Percentiles rank a stretch among this genome's conserved stretches.
phyloP scores from a whole-genome alignment of 2,113 vertebrate genomes.

The Pholis gunnellus region DNA sequence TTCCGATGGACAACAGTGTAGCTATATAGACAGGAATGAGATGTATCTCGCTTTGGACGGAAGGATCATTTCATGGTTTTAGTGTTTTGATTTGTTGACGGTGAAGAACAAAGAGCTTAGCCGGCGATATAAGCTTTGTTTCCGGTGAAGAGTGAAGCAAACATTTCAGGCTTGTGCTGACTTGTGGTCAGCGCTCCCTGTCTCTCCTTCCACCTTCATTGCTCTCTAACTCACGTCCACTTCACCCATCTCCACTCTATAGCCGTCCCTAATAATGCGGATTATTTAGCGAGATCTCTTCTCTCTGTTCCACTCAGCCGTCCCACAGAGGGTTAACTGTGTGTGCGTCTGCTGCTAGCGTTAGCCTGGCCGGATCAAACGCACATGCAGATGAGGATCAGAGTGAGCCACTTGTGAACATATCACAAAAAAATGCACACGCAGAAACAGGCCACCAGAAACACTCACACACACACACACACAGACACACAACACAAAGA shows the following conservation, averaged over 20 bases:
- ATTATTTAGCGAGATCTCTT: constrained; percentile 48
- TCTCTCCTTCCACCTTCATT: not conserved
- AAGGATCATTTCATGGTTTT: not conserved
- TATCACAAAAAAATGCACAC: not conserved
- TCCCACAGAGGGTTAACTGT: constrained; percentile 17
- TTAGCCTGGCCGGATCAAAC: not conserved
- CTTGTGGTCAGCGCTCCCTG: not conserved
- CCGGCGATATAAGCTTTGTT: not conserved
- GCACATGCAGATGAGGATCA: not conserved
- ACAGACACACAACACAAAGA: not conserved
- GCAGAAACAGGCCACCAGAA: not conserved
- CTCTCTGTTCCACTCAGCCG: constrained; percentile 7
- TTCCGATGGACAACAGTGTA: not conserved
- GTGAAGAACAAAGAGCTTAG: not conserved
- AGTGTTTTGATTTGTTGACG: not conserved
- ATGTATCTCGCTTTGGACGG: not conserved
- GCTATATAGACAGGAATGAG: not conserved
- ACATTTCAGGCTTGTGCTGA: not conserved
- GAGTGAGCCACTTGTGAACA: not conserved
- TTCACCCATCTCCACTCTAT: not conserved
- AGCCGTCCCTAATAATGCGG: constrained; percentile 41
- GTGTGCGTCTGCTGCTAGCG: not conserved
- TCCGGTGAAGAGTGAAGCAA: not conserved
- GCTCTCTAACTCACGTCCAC: constrained; percentile 11
- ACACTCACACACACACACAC: not conserved